Evolutionary conservation across 2,888 invertebrate species (phyloP).

Genomic region (Drosophila atripex): DNA sequence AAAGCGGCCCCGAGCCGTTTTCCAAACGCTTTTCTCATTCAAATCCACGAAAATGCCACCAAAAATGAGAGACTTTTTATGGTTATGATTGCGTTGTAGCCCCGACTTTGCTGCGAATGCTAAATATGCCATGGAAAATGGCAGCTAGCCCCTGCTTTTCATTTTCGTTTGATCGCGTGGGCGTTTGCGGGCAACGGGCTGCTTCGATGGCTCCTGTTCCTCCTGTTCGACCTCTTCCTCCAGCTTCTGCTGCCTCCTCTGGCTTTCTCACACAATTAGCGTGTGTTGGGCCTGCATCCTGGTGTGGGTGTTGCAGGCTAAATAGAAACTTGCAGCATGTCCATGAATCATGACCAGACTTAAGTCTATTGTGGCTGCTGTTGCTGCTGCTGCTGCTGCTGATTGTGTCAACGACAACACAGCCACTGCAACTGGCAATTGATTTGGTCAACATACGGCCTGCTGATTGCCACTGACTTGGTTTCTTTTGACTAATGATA

Average conservation of each 20-base stretch:
- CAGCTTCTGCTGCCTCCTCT: constrained; percentile 6
- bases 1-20: constrained; percentile 43
- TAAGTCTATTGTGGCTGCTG: constrained; percentile 46
- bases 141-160: constrained; percentile 15
- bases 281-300: constrained; percentile 25
- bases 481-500: constrained; percentile 75
- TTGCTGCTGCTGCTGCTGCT: constrained; percentile 22
- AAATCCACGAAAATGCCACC: constrained; percentile 35
- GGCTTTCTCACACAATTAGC: constrained; percentile 44
- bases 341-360: constrained; percentile 75
- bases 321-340: constrained; percentile 56
- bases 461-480: constrained; percentile 67
- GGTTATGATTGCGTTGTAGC: constrained; percentile 73
- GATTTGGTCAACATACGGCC: constrained; percentile 79
- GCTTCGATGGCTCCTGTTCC: no score
- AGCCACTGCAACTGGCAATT: constrained; percentile 65
- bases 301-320: constrained; percentile 37
- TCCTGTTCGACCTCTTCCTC: constrained; percentile 6
- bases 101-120: constrained; percentile 54
- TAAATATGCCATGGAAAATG: constrained; percentile 73
- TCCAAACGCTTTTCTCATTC: constrained; percentile 15
- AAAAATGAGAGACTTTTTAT: constrained; percentile 63
- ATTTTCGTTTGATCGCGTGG: constrained; percentile 56
- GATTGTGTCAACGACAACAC: constrained; percentile 47
- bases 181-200: constrained; percentile 65